A percentile compares a stretch with the other conserved stretches of the same genome.
phyloP scores from a whole-genome alignment of 2,888 invertebrate species.

The Gnatocerus cornutus region DNA sequence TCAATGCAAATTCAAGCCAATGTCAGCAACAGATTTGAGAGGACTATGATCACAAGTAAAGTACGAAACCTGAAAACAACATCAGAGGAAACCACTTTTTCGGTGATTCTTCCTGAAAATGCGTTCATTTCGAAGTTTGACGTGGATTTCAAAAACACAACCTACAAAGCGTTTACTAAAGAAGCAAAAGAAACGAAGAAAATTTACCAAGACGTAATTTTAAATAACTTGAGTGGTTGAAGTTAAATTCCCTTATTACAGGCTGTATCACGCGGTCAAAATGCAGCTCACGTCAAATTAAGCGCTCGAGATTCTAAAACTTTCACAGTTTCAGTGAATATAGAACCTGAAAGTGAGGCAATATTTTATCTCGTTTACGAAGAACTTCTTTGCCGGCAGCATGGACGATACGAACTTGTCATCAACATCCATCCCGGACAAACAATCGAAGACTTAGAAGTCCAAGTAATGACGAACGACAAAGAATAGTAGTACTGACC shows the following conservation, averaged over 20 bases:
- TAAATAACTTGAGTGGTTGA: background rate
- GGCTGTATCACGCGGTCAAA: conserved; percentile 75
- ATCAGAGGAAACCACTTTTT: conserved; percentile 77
- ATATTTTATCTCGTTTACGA: conserved; percentile 77
- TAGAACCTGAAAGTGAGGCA: conserved; percentile 77
- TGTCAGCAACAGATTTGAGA: conserved; percentile 77
- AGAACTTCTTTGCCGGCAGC: conserved; percentile 20
- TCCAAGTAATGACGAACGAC: conserved; percentile 66
- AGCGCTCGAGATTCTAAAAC: conserved; percentile 82
- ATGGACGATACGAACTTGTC: conserved; percentile 74
- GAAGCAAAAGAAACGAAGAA: conserved; percentile 76
- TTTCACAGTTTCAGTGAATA: conserved; percentile 80
- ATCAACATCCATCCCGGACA: conserved; percentile 81
- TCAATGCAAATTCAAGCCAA: conserved; percentile 76
- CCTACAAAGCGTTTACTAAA: conserved; percentile 76
- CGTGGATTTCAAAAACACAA: conserved; percentile 76
- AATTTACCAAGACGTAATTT: conserved; percentile 57
- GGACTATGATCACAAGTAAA: conserved; percentile 76
- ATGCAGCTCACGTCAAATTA: conserved; percentile 77
- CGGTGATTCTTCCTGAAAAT: conserved; percentile 77
- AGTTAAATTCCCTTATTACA: conserved; percentile 51
- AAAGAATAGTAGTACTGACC: conserved; percentile 72
- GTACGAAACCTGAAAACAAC: conserved; percentile 75
- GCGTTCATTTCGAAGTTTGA: conserved; percentile 79
- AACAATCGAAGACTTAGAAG: conserved; percentile 77